Evolutionary conservation across 2,888 invertebrate genomes (phyloP), one percentile per base, ranked within the genome.

Genomic region (Clitarchus hookeri): DNA sequence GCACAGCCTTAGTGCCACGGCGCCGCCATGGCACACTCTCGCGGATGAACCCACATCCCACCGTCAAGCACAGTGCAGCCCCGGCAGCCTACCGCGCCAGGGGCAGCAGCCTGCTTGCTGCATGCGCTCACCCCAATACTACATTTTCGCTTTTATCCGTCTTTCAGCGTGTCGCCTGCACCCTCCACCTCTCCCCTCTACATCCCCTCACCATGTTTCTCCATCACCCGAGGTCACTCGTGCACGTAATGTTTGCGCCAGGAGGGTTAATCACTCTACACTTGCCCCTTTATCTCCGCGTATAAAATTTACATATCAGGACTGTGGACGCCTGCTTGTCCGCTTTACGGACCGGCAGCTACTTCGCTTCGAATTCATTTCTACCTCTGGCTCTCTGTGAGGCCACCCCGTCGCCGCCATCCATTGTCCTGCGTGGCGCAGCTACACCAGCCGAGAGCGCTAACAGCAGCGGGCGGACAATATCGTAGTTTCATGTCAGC

Each of bases 201-300:
- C 53, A 53, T 53, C 53, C 53, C 53, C n/a, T n/a, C n/a, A n/a
- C n/a, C n/a, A 48, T 48, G 8, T 48, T 12, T 48, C 48, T 48
- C 48, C 48, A 48, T n/a, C n/a, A n/a, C n/a, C 23, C 65, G 65
- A 65, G 65, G 19, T 65, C 65, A 23, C 65, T n/a, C 23, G 65
- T n/a, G 65, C 65, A 65, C 65, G 65, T 65, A 65, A 65, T n/a
- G 65, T 65, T 65, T n/a, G 65, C 65, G 65, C 65, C n/a, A 19
- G 23, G n/a, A n/a, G 65, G 65, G 65, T 65, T 65, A 65, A 65
- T 65, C 65, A 65, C 65, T n/a, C 8, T n/a, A n/a, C 65, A n/a
- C 65, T 65, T 65, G n/a, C 65, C 65, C 65, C n/a, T 65, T 65
- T 65, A 65, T 65, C 65, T 65, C 65, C 65, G 23, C 65, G 65